These are phyloP conservation scores for Beaufortia kweichowensis DNA, from an alignment of 2,113 vertebrate genomes.

Conservation along the genomic window DNA sequence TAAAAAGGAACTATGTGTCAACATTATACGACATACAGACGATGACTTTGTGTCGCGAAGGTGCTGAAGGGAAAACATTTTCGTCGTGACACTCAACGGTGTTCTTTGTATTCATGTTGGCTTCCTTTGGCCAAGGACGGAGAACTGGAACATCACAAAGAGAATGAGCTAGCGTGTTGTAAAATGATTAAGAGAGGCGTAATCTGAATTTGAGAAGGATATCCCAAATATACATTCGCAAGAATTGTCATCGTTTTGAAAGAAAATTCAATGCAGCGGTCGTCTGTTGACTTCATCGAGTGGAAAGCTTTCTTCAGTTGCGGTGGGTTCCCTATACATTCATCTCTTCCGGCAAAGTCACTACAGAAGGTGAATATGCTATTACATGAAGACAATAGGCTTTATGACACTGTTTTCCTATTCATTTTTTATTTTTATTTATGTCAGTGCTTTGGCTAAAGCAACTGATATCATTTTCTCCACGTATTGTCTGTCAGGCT, in stretches of 20 bases:
- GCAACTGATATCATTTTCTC: background rate
- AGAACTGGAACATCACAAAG: conserved; percentile 27
- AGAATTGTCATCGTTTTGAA: conserved; percentile 1
- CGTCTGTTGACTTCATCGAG: conserved; percentile 49
- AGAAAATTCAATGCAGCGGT: conserved; percentile 39
- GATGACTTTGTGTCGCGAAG: background rate
- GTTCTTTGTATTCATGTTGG: conserved; percentile 11
- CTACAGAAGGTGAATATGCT: conserved; percentile 65
- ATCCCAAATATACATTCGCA: background rate
- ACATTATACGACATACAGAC: conserved; percentile 26
- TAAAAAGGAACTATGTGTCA: conserved; percentile 9
- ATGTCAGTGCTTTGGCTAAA: background rate
- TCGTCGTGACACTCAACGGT: conserved; percentile 13
- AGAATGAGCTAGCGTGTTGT: conserved; percentile 49
- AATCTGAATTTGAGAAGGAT: conserved; percentile 51
- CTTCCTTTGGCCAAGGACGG: conserved; percentile 19
- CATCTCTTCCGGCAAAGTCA: conserved; percentile 56
- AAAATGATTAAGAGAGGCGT: conserved; percentile 53
- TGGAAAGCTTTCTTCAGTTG: conserved; percentile 28
- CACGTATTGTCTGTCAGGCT: background rate
- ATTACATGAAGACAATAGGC: background rate
- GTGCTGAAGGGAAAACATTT: background rate
- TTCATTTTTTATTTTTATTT: background rate
- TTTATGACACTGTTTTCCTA: background rate
- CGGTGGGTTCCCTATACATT: conserved; percentile 36